These are phyloP conservation scores for Parnassius mnemosyne DNA, from an alignment of 2,888 invertebrate genomes.

Conservation along the genomic window DNA sequence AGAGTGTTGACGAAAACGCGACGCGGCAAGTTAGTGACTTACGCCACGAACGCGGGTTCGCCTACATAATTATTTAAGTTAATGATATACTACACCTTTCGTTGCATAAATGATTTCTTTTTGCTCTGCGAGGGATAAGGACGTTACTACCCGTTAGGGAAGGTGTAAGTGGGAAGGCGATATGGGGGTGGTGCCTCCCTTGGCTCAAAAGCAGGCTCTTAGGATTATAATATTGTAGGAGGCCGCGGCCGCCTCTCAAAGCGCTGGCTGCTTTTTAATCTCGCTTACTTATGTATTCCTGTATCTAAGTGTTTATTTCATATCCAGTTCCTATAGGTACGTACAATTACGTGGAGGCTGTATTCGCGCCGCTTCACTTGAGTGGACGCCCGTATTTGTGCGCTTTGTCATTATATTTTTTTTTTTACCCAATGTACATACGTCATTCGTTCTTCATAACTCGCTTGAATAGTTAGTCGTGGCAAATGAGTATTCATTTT, in stretches of 20 bases:
- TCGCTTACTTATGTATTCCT: slow-evolving; percentile 57
- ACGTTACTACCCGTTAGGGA: slow-evolving; percentile 29
- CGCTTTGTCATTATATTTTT: not conserved
- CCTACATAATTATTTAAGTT: slow-evolving; percentile 76
- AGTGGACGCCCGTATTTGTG: not conserved
- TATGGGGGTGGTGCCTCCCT: slow-evolving; percentile 54
- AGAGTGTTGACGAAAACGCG: slow-evolving; percentile 39
- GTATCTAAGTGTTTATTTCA: slow-evolving; percentile 20
- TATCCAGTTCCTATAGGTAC: slow-evolving; percentile 3
- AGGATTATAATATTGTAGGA: slow-evolving; percentile 51
- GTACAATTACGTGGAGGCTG: not conserved
- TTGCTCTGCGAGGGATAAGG: slow-evolving; percentile 43
- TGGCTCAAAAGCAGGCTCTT: slow-evolving; percentile 41
- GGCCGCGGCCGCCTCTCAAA: slow-evolving; percentile 46
- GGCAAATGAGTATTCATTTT: no score
- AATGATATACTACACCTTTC: slow-evolving; percentile 75
- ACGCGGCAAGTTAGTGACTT: slow-evolving; percentile 32
- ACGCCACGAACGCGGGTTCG: slow-evolving; percentile 39
- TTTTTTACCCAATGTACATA: no score
- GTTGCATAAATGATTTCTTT: slow-evolving; percentile 68
- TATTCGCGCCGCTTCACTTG: slow-evolving; percentile 2
- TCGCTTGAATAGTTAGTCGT: no score
- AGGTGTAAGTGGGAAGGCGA: slow-evolving; percentile 37
- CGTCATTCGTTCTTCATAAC: no score
- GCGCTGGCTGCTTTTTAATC: slow-evolving; percentile 62